Base-by-base conservation (phyloP, 1,140 invertebrate species). In the Aethina tumida region DNA sequence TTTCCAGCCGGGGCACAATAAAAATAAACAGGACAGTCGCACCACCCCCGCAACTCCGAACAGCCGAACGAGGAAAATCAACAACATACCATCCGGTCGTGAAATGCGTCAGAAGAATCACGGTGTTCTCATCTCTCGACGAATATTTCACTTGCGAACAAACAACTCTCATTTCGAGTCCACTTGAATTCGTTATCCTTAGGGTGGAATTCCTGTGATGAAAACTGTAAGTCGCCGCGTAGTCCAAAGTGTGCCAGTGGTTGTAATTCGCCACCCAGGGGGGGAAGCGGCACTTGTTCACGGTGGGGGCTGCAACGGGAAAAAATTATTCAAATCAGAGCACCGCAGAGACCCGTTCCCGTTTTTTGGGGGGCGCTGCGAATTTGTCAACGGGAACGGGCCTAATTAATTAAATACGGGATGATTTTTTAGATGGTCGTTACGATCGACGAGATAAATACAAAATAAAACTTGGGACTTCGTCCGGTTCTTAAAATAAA, bases 181-280 rank as follows among this genome's bases (percentile, higher is more conserved):
- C 67, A 1, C 69, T 69, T 24, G 67, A 64, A 52, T 73, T 75
- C 27, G 66, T 69, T 50, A 77, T 75, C 15, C 66, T 61, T 14
- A 82, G 58, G 0, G 75, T 76, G 0, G 71, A 71, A 54, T 81
- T 80, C 36, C 71, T 68, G 55, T 75, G 74, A 46, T 73, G 73
- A 53, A 79, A 75, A 13, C 69, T 73, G 57, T 79, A 81, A 13
- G 73, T 74, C 39, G 70, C 70, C 32, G 68, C 68, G 46, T 75
- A 75, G 63, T 83, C 78, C 43, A 83, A 58, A 2, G 78, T 77
- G 56, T 80, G 75, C 79, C 79, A 83, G 18, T 77, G 76, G 35
- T 71, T 68, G 21, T 71, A 70, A 43, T 63, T 67, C 12, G 74
- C 73, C 58, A 82, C 63, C 79, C 79, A 83, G 2, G 60, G 52